These are phyloP conservation scores for Anneissia japonica DNA, from an alignment of 35 echinoderm and acorn worm genomes.

Conservation along the genomic window DNA sequence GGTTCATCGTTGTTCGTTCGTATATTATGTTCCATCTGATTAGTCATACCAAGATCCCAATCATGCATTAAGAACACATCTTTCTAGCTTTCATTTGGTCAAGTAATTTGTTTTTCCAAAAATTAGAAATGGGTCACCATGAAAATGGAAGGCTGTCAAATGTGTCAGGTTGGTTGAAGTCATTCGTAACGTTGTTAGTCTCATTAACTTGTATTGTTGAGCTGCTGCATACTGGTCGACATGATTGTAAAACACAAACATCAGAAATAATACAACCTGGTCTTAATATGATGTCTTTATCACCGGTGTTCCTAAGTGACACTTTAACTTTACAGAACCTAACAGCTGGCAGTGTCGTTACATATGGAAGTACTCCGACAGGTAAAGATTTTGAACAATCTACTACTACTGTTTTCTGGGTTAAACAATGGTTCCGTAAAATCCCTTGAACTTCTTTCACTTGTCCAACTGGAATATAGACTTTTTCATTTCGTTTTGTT, in stretches of 20 bases:
- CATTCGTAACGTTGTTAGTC: not conserved
- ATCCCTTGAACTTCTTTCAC: not conserved
- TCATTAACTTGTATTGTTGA: not conserved
- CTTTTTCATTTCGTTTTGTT: not conserved
- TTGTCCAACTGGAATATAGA: constrained; percentile 7
- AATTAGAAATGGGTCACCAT: constrained; percentile 28
- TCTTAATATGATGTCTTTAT: not conserved
- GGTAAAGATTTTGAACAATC: not conserved
- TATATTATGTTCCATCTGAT: constrained; percentile 15
- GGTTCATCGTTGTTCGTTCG: constrained; percentile 30
- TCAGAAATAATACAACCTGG: not conserved
- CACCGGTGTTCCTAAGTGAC: too few species aligned
- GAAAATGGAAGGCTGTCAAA: constrained; percentile 25
- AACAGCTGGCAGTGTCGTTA: too few species aligned
- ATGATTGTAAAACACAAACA: constrained; percentile 12
- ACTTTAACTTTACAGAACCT: too few species aligned
- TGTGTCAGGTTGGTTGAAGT: not conserved
- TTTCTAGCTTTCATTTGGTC: not conserved
- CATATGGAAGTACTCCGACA: too few species aligned
- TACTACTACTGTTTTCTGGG: constrained; percentile 10
- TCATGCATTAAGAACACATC: constrained; percentile 27
- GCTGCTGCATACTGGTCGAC: not conserved
- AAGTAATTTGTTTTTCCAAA: constrained; percentile 21
- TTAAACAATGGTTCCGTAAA: not conserved
- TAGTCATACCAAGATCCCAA: constrained; percentile 18